phyloP scores from a whole-genome alignment of 2,888 invertebrate species.

The Pterobdella sp. region DNA sequence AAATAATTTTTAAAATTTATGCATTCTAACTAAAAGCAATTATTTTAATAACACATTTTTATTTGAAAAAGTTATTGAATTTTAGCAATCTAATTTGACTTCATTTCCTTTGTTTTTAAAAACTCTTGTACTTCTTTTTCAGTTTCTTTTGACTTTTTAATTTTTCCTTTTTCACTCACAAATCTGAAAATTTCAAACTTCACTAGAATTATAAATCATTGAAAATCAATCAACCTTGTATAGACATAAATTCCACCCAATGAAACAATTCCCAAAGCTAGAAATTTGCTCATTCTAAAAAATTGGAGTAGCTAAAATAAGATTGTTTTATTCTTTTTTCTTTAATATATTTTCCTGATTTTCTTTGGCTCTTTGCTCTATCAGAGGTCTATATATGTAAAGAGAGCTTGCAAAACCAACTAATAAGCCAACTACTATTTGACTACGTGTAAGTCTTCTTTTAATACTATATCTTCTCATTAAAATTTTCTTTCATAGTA shows the following conservation, averaged over 20 bases:
- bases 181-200: too few relatives aligned
- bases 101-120: background rate
- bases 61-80: too few relatives aligned
- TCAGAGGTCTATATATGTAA: slow-evolving; percentile 1
- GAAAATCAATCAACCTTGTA: too few relatives aligned
- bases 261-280: background rate
- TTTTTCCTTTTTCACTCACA: background rate
- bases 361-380: background rate
- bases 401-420: slow-evolving; percentile 9
- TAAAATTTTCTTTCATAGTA: background rate
- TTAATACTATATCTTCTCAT: background rate
- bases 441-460: background rate
- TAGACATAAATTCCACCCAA: too few relatives aligned
- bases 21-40: too few relatives aligned
- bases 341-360: too few relatives aligned
- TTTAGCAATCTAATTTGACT: background rate
- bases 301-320: background rate
- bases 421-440: background rate
- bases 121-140: background rate
- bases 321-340: too few relatives aligned
- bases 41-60: too few relatives aligned
- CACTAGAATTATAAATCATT: background rate
- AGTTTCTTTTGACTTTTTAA: background rate
- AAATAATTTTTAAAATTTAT: too few relatives aligned
- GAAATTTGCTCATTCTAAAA: background rate